These are phyloP conservation scores for Diaphora mendica DNA, from an alignment of 2,888 invertebrate species.

Conservation along the genomic window DNA sequence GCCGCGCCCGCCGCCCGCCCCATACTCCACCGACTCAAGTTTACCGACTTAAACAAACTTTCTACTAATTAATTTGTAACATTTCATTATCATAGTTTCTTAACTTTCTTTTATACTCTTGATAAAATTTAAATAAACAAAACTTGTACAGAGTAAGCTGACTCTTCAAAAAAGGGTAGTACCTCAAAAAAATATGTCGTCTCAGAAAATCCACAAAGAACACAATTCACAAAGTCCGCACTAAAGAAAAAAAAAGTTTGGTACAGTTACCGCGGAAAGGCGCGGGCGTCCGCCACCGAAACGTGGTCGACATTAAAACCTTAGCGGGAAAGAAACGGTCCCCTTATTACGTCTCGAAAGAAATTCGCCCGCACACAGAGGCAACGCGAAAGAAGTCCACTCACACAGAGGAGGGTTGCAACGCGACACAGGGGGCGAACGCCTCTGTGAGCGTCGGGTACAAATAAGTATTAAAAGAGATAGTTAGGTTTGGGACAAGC, in stretches of 20 bases:
- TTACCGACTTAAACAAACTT: constrained; percentile 75
- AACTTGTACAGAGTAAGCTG: constrained; percentile 33
- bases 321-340: constrained; percentile 86
- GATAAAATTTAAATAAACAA: background rate
- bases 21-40: constrained; percentile 59
- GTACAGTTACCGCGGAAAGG: constrained; percentile 77
- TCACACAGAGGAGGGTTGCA: constrained; percentile 72
- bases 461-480: constrained; percentile 86
- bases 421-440: constrained; percentile 73
- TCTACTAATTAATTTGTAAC: constrained; percentile 70
- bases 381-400: constrained; percentile 81
- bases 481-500: constrained; percentile 81
- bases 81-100: constrained; percentile 40
- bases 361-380: constrained; percentile 84
- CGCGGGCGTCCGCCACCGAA: constrained; percentile 85
- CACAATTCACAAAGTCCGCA: constrained; percentile 66
- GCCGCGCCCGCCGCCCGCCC: constrained; percentile 54
- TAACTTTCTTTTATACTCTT: background rate
- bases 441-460: constrained; percentile 74
- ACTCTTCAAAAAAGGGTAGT: constrained; percentile 35
- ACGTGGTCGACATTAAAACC: constrained; percentile 87
- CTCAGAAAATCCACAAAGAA: constrained; percentile 56
- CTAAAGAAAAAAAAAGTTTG: constrained; percentile 72
- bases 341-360: constrained; percentile 87
- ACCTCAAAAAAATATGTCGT: constrained; percentile 38